Percentiles rank a stretch among this genome's conserved stretches.
Conservation (phyloP, 1,140 invertebrate genomes). For the Pollicipes pollicipes region DNA sequence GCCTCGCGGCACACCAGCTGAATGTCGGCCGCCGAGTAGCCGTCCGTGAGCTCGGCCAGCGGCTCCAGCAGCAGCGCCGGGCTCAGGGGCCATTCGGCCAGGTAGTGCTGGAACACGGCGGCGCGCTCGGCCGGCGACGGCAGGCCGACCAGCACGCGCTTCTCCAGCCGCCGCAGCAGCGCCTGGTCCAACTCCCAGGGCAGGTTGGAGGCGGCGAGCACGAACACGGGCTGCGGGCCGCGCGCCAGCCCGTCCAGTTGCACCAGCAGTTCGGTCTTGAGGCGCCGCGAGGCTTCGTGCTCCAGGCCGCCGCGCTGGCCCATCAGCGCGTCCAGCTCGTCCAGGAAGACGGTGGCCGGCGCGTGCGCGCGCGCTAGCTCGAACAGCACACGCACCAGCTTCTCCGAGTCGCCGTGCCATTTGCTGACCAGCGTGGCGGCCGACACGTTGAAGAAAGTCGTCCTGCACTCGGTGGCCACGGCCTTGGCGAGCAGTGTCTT, state of each 20-base stretch:
- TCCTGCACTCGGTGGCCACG: constrained; percentile 59
- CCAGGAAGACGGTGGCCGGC: constrained; percentile 35
- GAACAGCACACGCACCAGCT: constrained; percentile 56
- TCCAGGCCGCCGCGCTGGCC: constrained; percentile 32
- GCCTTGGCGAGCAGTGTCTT: constrained; percentile 69
- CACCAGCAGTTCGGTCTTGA: constrained; percentile 54
- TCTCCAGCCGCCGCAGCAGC: constrained; percentile 69
- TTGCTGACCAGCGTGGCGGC: constrained; percentile 75
- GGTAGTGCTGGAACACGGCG: constrained; percentile 42
- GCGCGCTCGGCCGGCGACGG: constrained; percentile 42
- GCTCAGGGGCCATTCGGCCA: constrained; percentile 21
- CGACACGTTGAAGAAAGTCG: constrained; percentile 83
- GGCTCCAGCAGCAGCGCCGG: constrained; percentile 24
- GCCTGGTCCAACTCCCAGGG: constrained; percentile 86
- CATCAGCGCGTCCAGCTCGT: constrained; percentile 36
- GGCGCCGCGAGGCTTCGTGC: constrained; percentile 35
- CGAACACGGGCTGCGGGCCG: constrained; percentile 44
- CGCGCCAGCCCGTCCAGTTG: constrained; percentile 42
- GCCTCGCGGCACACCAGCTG: constrained; percentile 73
- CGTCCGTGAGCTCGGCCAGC: constrained; percentile 33
- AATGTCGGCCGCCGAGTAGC: constrained; percentile 77
- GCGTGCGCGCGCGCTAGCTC: constrained; percentile 34
- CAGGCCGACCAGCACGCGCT: constrained; percentile 59
- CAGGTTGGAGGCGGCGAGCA: constrained; percentile 74
- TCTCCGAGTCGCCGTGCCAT: constrained; percentile 89